Evolutionary conservation across 2,888 invertebrate species (phyloP).

Genomic region (Caenorhabditis sp.): DNA sequence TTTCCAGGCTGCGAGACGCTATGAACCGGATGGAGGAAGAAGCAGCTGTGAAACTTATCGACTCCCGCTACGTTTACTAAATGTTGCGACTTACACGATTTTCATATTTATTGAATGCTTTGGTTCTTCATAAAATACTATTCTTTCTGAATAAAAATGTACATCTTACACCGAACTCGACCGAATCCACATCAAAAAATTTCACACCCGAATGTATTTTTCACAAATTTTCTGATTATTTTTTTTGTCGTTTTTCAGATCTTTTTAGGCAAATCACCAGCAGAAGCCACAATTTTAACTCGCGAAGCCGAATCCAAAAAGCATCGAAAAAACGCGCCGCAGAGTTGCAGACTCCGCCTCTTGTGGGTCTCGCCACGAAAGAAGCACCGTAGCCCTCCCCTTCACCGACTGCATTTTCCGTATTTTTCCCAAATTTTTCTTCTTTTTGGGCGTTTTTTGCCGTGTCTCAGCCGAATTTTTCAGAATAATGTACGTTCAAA

Average conservation of each 20-base stretch:
- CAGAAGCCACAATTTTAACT: not conserved
- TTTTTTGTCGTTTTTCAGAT: not conserved
- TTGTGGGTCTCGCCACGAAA: slow-evolving; percentile 46
- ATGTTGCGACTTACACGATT: not conserved
- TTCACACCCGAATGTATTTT: no score
- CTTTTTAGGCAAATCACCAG: not conserved
- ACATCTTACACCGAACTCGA: no score
- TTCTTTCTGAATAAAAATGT: no score
- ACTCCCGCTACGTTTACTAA: slow-evolving; percentile 61
- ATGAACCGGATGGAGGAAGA: slow-evolving; percentile 58
- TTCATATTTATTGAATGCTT: not conserved
- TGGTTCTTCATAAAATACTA: no score
- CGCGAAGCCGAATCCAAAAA: not conserved
- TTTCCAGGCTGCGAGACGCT: slow-evolving; percentile 59
- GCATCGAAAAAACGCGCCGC: slow-evolving; percentile 15
- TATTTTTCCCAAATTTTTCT: slow-evolving; percentile 46
- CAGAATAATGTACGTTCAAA: not conserved
- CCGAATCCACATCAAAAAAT: no score
- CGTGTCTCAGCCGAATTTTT: slow-evolving; percentile 5
- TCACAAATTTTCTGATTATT: no score
- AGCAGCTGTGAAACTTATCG: slow-evolving; percentile 63
- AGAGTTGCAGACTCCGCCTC: slow-evolving; percentile 23
- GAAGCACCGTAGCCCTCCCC: slow-evolving; percentile 5
- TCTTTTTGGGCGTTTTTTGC: slow-evolving; percentile 28
- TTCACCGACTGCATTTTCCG: not conserved